Evolutionary conservation across 2,797 vertebrate species (phyloP).

Genomic region (Tokudaia tokunoshimensis): DNA sequence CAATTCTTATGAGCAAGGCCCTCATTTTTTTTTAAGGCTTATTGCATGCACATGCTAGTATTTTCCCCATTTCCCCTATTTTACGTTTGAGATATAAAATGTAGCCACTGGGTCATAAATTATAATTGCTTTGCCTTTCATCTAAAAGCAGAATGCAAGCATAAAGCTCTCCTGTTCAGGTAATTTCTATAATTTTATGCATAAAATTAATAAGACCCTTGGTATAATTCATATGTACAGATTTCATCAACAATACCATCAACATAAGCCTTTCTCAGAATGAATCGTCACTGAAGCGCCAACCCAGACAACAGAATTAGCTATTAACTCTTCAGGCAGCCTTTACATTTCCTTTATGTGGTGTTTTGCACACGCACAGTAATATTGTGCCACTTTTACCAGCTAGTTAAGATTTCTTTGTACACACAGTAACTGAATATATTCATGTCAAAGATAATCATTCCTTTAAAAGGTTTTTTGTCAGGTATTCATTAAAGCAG

Average conservation of each 20-base stretch:
- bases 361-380: constrained; percentile 60
- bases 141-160: constrained; percentile 54
- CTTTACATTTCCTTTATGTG: constrained; percentile 73
- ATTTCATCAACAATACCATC: background rate
- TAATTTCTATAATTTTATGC: constrained; percentile 69
- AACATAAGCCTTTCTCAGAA: constrained; percentile 61
- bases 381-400: constrained; percentile 78
- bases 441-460: constrained; percentile 86
- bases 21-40: constrained; percentile 21
- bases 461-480: constrained; percentile 87
- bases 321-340: constrained; percentile 65
- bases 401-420: constrained; percentile 83
- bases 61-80: background rate
- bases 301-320: constrained; percentile 59
- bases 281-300: background rate
- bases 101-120: constrained; percentile 43
- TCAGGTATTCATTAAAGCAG: constrained; percentile 89
- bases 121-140: constrained; percentile 46
- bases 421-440: constrained; percentile 87
- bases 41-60: background rate
- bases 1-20: background rate
- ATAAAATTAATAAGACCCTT: constrained; percentile 56
- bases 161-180: constrained; percentile 51
- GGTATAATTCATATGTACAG: constrained; percentile 44
- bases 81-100: constrained; percentile 62